phyloP scores from a whole-genome alignment of 2,888 invertebrate genomes.

The Acleris holmiana region DNA sequence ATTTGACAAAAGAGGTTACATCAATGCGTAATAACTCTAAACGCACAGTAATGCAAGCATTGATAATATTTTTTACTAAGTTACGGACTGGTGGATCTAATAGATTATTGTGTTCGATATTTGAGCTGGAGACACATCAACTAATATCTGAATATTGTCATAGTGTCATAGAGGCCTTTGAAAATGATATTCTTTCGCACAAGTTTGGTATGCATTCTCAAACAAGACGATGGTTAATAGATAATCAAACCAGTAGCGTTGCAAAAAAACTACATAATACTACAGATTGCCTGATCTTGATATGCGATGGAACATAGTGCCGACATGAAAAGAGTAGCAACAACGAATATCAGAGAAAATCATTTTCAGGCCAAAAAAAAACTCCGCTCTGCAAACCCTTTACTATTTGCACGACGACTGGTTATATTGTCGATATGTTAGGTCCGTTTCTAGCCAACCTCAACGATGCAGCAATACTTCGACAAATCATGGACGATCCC shows the following conservation, averaged over 20 bases:
- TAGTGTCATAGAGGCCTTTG: not conserved
- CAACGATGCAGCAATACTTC: slow-evolving; percentile 5
- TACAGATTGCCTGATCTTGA: slow-evolving; percentile 1
- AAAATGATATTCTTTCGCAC: not conserved
- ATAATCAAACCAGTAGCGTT: not conserved
- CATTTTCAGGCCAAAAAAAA: slow-evolving; percentile 2
- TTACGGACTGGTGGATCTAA: slow-evolving; percentile 1
- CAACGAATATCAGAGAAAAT: slow-evolving; percentile 1
- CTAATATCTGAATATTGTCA: not conserved
- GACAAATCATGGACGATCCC: slow-evolving; percentile 1
- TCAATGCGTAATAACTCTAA: slow-evolving; percentile 6
- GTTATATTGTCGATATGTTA: slow-evolving; percentile 7
- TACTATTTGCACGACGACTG: not conserved
- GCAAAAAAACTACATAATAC: slow-evolving; percentile 1
- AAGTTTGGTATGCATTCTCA: slow-evolving; percentile 6
- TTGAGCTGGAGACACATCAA: not conserved
- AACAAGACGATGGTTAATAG: not conserved
- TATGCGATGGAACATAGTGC: slow-evolving; percentile 1
- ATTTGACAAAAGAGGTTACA: slow-evolving; percentile 1
- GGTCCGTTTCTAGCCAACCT: not conserved
- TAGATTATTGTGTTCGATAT: not conserved
- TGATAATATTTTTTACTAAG: not conserved
- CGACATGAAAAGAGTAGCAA: slow-evolving; percentile 2
- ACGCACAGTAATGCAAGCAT: not conserved
- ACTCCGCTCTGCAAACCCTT: slow-evolving; percentile 2